These are phyloP conservation scores for Macquaria ambigua DNA, from an alignment of 2,113 vertebrate species.

Conservation along the genomic window DNA sequence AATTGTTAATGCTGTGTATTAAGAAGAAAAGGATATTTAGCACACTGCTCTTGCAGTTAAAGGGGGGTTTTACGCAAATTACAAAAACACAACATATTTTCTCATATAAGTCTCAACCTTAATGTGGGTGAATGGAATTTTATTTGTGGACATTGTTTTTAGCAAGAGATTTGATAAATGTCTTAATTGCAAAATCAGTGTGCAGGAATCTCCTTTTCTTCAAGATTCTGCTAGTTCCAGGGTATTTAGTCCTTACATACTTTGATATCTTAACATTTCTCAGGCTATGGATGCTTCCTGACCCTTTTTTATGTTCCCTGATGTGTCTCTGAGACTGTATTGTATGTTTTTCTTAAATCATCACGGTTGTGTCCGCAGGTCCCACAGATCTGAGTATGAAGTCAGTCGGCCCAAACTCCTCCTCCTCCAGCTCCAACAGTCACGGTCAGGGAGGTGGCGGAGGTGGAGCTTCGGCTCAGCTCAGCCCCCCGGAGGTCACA, in stretches of 20 bases:
- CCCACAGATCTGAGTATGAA: constrained; percentile 99
- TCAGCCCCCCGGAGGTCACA: constrained; percentile 96
- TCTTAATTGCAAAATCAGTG: background rate
- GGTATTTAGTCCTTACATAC: background rate
- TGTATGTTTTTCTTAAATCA: background rate
- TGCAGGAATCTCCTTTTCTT: background rate
- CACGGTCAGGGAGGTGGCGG: constrained; percentile 87
- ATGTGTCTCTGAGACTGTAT: background rate
- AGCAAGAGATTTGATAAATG: background rate
- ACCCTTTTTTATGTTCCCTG: background rate
- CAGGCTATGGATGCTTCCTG: background rate
- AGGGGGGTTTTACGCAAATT: background rate
- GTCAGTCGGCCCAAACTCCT: constrained; percentile 91
- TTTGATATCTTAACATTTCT: background rate
- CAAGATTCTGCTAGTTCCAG: too few relatives aligned
- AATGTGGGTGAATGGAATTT: background rate
- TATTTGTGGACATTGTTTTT: background rate
- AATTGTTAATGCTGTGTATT: background rate
- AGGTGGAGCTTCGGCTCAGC: constrained; percentile 94
- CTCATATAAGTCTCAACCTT: background rate
- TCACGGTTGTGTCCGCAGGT: constrained; percentile 82
- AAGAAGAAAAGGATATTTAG: background rate
- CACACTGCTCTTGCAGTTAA: background rate
- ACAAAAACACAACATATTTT: background rate
- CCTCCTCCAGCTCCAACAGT: constrained; percentile 92